Conservation (phyloP, 2,113 vertebrate species). For the Aix galericulata region DNA sequence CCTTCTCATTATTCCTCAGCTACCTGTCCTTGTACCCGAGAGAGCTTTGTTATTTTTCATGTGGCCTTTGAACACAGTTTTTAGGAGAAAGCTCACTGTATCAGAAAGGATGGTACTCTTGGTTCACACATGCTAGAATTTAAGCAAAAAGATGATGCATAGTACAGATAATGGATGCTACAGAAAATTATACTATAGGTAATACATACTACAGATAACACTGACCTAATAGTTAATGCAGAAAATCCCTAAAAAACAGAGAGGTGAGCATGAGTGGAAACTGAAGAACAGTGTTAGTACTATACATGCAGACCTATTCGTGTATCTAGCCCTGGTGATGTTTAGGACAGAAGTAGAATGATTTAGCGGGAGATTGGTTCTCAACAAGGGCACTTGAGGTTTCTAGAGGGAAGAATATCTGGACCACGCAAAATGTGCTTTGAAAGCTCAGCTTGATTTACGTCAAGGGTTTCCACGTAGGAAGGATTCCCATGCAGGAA, state of each 20-base stretch:
- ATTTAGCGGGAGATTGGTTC: background rate
- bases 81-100: background rate
- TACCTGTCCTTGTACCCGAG: background rate
- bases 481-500: background rate
- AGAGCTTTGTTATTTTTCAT: background rate
- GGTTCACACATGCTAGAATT: background rate
- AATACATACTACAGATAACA: background rate
- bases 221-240: background rate
- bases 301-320: background rate
- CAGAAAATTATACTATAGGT: background rate
- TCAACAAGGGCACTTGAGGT: background rate
- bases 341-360: background rate
- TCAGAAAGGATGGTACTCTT: background rate
- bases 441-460: background rate
- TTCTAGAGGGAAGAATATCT: background rate
- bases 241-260: background rate
- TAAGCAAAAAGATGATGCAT: background rate
- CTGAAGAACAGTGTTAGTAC: background rate
- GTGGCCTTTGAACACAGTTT: background rate
- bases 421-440: background rate
- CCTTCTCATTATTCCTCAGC: background rate
- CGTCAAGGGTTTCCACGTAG: background rate
- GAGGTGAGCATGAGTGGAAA: background rate
- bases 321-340: background rate
- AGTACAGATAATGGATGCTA: background rate